phyloP scores from a whole-genome alignment of 2,113 vertebrate species.

The Rhinolophus ferrumequinum region DNA sequence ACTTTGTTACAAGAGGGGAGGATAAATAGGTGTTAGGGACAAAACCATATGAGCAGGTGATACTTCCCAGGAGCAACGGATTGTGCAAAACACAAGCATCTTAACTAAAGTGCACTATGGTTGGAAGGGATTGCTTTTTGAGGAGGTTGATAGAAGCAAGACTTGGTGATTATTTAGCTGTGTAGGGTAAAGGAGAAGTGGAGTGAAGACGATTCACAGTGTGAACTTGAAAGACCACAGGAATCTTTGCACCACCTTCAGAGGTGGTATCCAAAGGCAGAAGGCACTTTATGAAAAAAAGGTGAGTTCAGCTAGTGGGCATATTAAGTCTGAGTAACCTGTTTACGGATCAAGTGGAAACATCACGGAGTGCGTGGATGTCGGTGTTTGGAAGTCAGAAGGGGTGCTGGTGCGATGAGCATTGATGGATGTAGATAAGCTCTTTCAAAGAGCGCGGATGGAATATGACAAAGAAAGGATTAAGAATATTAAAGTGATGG shows the following conservation, averaged over 20 bases:
- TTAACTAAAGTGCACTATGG: not conserved
- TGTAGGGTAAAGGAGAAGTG: not conserved
- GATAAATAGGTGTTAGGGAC: rapidly evolving
- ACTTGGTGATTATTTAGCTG: not conserved
- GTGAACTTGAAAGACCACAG: not conserved
- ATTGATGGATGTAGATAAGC: not conserved
- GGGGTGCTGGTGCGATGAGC: rapidly evolving
- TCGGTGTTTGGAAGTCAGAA: not conserved
- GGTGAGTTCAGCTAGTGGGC: not conserved
- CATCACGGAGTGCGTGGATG: too few species aligned
- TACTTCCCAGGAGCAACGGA: not conserved
- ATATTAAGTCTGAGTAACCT: not conserved
- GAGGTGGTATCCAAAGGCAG: not conserved
- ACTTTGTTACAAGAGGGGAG: not conserved
- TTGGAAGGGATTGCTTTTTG: not conserved
- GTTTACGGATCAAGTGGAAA: not conserved
- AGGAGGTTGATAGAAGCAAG: not conserved
- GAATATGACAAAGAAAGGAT: not conserved
- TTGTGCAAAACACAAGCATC: not conserved
- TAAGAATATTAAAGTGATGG: not conserved
- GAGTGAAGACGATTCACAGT: not conserved
- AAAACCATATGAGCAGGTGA: not conserved
- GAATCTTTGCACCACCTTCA: not conserved
- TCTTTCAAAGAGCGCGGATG: not conserved
- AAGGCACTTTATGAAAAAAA: not conserved